Percentiles rank a stretch among this genome's conserved stretches.
These are phyloP conservation scores for Rotaria socialis DNA, from an alignment of 2,888 invertebrate genomes.

Conservation along the genomic window DNA sequence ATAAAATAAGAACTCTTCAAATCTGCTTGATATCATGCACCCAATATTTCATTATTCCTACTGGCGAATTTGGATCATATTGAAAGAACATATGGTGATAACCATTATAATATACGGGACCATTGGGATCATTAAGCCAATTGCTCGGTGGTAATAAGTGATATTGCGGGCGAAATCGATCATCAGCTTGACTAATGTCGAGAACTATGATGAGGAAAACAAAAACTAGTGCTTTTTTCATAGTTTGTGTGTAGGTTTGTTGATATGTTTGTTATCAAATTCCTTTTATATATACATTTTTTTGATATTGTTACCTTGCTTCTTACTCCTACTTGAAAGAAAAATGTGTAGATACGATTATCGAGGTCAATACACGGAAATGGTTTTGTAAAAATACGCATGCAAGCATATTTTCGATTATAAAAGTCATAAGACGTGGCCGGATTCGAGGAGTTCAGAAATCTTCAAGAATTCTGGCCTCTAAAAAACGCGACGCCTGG, in stretches of 20 bases:
- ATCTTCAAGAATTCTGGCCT: no score
- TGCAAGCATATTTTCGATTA: no score
- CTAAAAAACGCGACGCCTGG: no score
- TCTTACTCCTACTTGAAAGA: no score
- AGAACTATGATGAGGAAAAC: not conserved
- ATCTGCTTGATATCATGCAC: not conserved
- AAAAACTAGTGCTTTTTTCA: not conserved
- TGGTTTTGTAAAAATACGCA: no score
- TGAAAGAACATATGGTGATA: constrained; percentile 64
- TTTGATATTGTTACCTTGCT: no score
- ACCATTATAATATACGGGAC: constrained; percentile 59
- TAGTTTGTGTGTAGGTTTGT: not conserved
- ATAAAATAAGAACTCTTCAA: not conserved
- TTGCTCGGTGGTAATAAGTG: constrained; percentile 42
- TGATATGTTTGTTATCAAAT: no score
- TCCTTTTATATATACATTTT: no score
- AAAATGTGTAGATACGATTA: no score
- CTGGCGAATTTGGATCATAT: constrained; percentile 59
- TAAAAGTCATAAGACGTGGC: no score
- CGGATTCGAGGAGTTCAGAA: no score
- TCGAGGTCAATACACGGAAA: no score
- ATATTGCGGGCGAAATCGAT: constrained; percentile 44
- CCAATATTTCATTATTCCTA: not conserved
- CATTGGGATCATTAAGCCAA: constrained; percentile 66
- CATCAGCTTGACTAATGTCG: not conserved